Base-by-base conservation (phyloP, 2,888 invertebrate species). In the Acleris cristana region DNA sequence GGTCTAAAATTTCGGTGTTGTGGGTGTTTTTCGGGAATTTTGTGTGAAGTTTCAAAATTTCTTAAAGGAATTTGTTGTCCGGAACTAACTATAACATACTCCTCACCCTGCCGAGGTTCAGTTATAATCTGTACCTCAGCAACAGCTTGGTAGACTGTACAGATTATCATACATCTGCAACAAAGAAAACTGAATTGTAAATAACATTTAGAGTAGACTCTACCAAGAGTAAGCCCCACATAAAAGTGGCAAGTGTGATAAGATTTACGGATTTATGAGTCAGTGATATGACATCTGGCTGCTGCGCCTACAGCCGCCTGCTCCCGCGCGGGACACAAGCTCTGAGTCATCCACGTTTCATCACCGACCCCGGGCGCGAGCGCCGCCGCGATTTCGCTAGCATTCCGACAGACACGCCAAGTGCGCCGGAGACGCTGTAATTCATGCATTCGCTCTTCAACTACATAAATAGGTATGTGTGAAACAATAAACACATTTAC, bases 31-130 rank as follows among this genome's bases (percentile, higher is more conserved):
- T 92, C 93, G 0, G 95, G 95, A 73, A 95, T 93, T 86, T 96
- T 96, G 81, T 96, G 96, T 2, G 96, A 93, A 2, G 96, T 95
- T 86, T 96, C 96, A 76, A 96, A 96, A 76, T 86, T 86, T 75
- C 88, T 86, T 30, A 93, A 65, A 1, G 92, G 88, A 26, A 91
- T 92, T 73, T 92, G 91, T 71, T 91, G 90, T 21, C 92, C 93
- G 18, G 93, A 90, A 75, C 95, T 94, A 65, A 95, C 94, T 76
- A 94, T 91, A 53, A 95, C 95, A 82, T 94, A 95, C 81, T 95
- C 95, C 77, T 95, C 94, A 26, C 95, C 95, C 19, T 94, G 94
- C 73, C 94, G 90, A 16, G 95, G 94, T 83, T 94, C 94, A 59
- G 94, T 94, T 77, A 95, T 94, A 69, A 95, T 88, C 76, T 95